These are phyloP conservation scores for Papilio gigon DNA, from an alignment of 2,888 invertebrate species.

Conservation along the genomic window DNA sequence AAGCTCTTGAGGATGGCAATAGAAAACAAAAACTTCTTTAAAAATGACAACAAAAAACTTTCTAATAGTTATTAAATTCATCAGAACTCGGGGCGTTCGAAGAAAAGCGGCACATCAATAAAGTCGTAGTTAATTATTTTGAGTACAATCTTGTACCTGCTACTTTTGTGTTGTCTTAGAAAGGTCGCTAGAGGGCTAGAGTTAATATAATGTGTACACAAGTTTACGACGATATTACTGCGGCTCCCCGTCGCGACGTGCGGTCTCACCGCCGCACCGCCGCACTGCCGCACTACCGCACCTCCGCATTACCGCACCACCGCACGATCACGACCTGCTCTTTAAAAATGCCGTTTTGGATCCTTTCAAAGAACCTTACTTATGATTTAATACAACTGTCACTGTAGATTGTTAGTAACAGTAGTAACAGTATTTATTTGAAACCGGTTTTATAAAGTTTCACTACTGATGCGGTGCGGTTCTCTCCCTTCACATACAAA, in stretches of 20 bases:
- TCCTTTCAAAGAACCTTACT: conserved; percentile 27
- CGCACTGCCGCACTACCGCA: conserved; percentile 21
- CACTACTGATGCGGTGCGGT: neutral
- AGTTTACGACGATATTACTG: conserved; percentile 36
- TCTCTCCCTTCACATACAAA: neutral
- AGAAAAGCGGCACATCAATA: conserved; percentile 5
- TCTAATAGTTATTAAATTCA: neutral
- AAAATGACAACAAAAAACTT: neutral
- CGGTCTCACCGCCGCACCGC: conserved; percentile 18
- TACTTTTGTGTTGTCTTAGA: conserved; percentile 24
- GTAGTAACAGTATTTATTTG: neutral
- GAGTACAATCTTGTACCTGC: conserved; percentile 35
- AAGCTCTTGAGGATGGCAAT: neutral
- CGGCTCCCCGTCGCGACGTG: conserved; percentile 27
- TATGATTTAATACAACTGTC: conserved; percentile 19
- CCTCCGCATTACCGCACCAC: neutral
- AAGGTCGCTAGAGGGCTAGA: conserved; percentile 28
- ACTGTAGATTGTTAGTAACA: neutral
- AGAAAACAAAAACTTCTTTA: neutral
- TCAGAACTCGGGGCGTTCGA: conserved; percentile 1
- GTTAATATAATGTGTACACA: conserved; percentile 38
- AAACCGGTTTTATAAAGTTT: neutral
- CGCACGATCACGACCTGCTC: conserved; percentile 22
- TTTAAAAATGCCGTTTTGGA: conserved; percentile 19
- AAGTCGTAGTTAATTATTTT: conserved; percentile 31